Evolutionary conservation across 2,888 invertebrate genomes (phyloP).

Genomic region (Odontomyia ornata): DNA sequence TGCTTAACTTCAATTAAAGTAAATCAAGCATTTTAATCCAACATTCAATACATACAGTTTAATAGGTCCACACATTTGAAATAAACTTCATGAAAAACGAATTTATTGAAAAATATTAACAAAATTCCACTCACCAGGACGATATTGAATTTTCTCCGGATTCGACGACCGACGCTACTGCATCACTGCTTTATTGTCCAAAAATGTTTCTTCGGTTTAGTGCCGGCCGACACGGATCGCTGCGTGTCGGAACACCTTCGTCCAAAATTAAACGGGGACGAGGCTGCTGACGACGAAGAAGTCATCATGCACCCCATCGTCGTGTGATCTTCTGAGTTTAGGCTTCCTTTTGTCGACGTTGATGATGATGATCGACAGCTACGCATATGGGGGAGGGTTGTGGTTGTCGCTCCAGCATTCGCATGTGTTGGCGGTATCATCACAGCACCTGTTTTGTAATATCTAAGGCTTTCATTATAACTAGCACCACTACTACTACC

Average conservation of each 20-base stretch:
- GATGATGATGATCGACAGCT: constrained; percentile 63
- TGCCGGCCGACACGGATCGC: constrained; percentile 57
- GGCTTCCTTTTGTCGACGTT: constrained; percentile 63
- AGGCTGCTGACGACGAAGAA: constrained; percentile 52
- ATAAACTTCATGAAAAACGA: no score
- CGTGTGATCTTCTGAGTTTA: constrained; percentile 62
- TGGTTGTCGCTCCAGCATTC: constrained; percentile 50
- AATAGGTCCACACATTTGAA: no score
- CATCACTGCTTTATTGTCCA: constrained; percentile 65
- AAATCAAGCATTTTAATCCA: no score
- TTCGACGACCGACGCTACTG: constrained; percentile 59
- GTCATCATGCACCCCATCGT: constrained; percentile 57
- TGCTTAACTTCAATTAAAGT: no score
- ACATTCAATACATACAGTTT: no score
- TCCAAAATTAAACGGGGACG: constrained; percentile 60
- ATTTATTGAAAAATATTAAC: no score
- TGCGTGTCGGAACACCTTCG: constrained; percentile 62
- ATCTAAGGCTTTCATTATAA: constrained; percentile 77
- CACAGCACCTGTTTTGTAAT: constrained; percentile 62
- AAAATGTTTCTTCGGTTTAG: constrained; percentile 64
- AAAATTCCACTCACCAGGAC: constrained; percentile 64
- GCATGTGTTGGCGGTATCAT: constrained; percentile 54
- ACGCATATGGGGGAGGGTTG: constrained; percentile 61
- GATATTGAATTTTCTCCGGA: constrained; percentile 61
- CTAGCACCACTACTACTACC: constrained; percentile 83